phyloP scores from a whole-genome alignment of 1,140 invertebrate genomes.

The Neodiprion lecontei region DNA sequence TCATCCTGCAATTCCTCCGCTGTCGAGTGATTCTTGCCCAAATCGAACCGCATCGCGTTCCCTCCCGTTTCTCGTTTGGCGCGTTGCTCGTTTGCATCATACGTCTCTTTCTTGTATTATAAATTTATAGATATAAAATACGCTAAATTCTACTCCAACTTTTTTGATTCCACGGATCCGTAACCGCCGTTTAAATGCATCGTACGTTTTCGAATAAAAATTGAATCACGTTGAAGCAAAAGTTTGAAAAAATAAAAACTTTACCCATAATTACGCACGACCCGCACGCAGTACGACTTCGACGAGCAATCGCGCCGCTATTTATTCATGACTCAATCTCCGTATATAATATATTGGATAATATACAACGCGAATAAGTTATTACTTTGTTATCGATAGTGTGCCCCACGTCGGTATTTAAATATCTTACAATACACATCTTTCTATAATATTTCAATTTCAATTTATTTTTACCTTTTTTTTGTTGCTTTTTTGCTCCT shows the following conservation, averaged over 20 bases:
- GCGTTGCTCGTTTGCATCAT: background rate
- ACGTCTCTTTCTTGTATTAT: too few relatives aligned
- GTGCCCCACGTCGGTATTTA: slow-evolving; percentile 51
- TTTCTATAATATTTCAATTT: slow-evolving; percentile 34
- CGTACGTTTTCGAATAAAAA: too few relatives aligned
- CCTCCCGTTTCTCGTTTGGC: background rate
- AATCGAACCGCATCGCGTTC: background rate
- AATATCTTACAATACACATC: slow-evolving; percentile 59
- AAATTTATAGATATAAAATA: too few relatives aligned
- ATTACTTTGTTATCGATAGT: slow-evolving; percentile 40
- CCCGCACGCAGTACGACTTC: background rate
- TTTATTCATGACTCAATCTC: background rate
- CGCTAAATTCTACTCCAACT: too few relatives aligned
- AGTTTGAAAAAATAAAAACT: too few relatives aligned
- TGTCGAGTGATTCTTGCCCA: background rate
- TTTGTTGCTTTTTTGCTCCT: slow-evolving; percentile 42
- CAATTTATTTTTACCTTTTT: slow-evolving; percentile 15
- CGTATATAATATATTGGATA: background rate
- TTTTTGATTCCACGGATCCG: too few relatives aligned
- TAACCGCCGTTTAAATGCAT: too few relatives aligned
- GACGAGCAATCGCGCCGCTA: background rate
- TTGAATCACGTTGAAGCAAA: too few relatives aligned
- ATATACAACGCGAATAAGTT: background rate
- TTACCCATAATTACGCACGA: too few relatives aligned
- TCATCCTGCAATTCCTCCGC: too few relatives aligned